Conservation (phyloP, 2,888 invertebrate species). For the Ischnus inquisitorius region DNA sequence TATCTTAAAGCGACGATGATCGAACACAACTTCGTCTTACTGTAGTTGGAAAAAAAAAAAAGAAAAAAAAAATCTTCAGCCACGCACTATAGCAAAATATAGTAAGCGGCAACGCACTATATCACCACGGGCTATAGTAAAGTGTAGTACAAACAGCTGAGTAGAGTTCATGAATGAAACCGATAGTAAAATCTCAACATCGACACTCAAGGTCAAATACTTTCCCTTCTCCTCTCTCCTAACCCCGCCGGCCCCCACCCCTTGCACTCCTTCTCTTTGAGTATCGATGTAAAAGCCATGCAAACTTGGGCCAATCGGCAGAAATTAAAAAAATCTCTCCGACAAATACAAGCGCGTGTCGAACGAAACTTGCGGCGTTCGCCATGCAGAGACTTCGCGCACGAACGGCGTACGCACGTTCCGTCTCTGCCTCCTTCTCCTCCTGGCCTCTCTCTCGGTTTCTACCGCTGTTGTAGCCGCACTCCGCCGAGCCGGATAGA, state of each 20-base stretch:
- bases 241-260: neutral
- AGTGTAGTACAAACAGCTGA: slow-evolving; percentile 63
- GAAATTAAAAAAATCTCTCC: slow-evolving; percentile 24
- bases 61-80: neutral
- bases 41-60: neutral
- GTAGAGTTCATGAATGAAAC: slow-evolving; percentile 60
- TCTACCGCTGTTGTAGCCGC: slow-evolving; percentile 16
- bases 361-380: neutral
- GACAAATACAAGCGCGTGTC: neutral
- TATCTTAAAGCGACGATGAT: neutral
- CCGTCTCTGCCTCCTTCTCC: neutral
- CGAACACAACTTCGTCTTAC: neutral
- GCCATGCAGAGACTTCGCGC: slow-evolving; percentile 13
- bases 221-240: slow-evolving; percentile 5
- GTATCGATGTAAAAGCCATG: neutral
- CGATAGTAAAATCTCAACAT: slow-evolving; percentile 53
- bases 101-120: slow-evolving; percentile 19
- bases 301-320: neutral
- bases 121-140: slow-evolving; percentile 23
- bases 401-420: slow-evolving; percentile 27
- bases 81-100: slow-evolving; percentile 20
- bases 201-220: slow-evolving; percentile 32
- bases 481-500: slow-evolving; percentile 33
- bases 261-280: neutral
- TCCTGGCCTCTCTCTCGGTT: slow-evolving; percentile 12